Evolutionary conservation across 2,113 vertebrate genomes (phyloP), one percentile per base, ranked within the genome.

Genomic region (Myrmophylax atrothorax): DNA sequence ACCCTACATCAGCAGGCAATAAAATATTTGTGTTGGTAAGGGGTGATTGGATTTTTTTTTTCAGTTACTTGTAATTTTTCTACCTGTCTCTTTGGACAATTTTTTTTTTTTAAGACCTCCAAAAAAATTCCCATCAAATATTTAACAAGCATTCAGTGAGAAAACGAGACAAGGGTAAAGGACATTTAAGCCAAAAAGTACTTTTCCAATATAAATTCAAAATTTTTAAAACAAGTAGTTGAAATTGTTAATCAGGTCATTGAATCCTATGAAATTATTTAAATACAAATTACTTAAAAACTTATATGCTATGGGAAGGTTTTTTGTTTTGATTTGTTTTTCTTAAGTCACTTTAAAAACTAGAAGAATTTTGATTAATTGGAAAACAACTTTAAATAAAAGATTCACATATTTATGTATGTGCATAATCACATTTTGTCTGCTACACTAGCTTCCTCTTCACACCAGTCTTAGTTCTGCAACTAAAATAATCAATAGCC

Each of bases 21-120:
- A 74, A 58, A 62, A 38, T 35, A n/a, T 38, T 74, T 59, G 13
- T 22, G 7, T 29, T 72, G 7, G 3, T 44, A 76, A 64, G 10
- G 2, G 1, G 5, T 24, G 12, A 75, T 1, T 16, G 3, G 8
- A 28, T 6, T 24, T n/a, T 46, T 52, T 14, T 49, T 63, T 53
- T 63, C 1, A 40, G 6, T 50, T 59, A 66, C 4, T 79, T 89
- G 23, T 17, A 31, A 7, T 56, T 60, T 85, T 90, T 44, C 58
- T 70, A 18, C 4, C 6, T 19, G 2, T 12, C 25, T 44, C 12
- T 52, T 64, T 63, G 8, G 14, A 56, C 3, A 47, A 33, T 14
- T 14, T 28, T 37, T 44, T 35, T 47, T 31, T 47, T 2, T 16
- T 10, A 35, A 31, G 29, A 58, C 6, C 10, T 58, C 4, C 24